phyloP scores from a whole-genome alignment of 2,797 vertebrate species.

The Jordanella pulchra region DNA sequence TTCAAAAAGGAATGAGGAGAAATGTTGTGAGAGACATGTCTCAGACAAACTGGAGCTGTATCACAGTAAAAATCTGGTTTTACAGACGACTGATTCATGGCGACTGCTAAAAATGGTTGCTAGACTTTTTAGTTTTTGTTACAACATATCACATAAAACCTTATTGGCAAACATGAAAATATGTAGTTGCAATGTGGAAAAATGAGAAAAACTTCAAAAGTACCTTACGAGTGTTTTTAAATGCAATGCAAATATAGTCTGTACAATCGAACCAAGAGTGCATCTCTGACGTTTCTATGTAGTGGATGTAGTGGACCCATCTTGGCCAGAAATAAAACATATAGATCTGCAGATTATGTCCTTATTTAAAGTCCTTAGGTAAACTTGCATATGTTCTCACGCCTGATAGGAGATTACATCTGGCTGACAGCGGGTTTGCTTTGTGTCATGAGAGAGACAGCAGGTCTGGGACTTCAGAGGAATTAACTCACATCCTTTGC shows the following conservation, averaged over 20 bases:
- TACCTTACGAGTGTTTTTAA: too few relatives aligned
- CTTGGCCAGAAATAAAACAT: neutral
- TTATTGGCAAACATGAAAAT: neutral
- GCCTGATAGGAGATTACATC: slow-evolving; percentile 36
- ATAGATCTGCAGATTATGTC: neutral
- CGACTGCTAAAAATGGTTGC: too few relatives aligned
- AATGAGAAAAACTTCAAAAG: neutral
- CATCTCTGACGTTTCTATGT: too few relatives aligned
- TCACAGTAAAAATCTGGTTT: too few relatives aligned
- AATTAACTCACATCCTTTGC: slow-evolving; percentile 78
- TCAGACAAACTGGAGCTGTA: neutral
- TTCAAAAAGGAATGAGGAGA: neutral
- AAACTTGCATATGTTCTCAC: neutral
- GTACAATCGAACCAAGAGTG: too few relatives aligned
- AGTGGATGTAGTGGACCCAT: neutral
- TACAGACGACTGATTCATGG: too few relatives aligned
- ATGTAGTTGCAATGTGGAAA: neutral
- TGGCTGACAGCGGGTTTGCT: slow-evolving; percentile 59
- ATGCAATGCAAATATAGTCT: neutral
- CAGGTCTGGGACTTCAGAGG: slow-evolving; percentile 55
- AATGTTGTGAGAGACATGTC: neutral
- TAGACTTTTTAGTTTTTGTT: too few relatives aligned
- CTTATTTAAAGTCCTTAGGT: neutral
- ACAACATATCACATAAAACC: neutral
- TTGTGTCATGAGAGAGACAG: slow-evolving; percentile 48